phyloP scores from a whole-genome alignment of 1,140 invertebrate genomes.

The Trinorchestia longiramus region DNA sequence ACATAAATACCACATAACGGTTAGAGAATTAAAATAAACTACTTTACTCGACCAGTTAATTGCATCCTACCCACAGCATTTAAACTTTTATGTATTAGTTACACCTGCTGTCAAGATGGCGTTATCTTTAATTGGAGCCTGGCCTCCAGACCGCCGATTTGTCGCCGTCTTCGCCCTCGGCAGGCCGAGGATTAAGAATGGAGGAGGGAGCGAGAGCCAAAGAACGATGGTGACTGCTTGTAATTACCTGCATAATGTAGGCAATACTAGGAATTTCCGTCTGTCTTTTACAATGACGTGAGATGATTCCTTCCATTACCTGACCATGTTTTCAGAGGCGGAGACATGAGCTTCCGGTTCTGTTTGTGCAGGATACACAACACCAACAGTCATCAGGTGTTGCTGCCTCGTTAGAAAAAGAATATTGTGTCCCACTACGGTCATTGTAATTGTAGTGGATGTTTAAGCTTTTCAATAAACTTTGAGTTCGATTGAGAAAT shows the following conservation, averaged over 20 bases:
- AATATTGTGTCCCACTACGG: neutral
- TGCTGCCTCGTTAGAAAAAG: neutral
- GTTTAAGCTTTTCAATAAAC: too few relatives aligned
- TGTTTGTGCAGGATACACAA: too few relatives aligned
- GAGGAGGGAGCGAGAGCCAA: neutral
- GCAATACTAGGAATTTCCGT: neutral
- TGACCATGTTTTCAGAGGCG: neutral
- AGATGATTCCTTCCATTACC: neutral
- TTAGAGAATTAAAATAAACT: neutral
- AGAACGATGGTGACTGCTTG: neutral
- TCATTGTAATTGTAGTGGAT: too few relatives aligned
- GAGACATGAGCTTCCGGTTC: neutral
- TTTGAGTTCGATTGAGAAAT: too few relatives aligned
- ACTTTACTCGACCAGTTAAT: neutral
- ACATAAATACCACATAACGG: too few relatives aligned
- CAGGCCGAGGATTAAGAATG: neutral
- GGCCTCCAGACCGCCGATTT: neutral
- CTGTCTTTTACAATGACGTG: neutral
- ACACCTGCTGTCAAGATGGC: neutral
- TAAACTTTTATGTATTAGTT: neutral
- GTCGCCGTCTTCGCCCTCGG: neutral
- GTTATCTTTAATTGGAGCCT: neutral
- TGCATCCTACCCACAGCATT: neutral
- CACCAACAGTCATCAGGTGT: neutral
- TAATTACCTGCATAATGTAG: neutral